phyloP scores from a whole-genome alignment of 2,888 invertebrate genomes.

The Drosophila putrida region DNA sequence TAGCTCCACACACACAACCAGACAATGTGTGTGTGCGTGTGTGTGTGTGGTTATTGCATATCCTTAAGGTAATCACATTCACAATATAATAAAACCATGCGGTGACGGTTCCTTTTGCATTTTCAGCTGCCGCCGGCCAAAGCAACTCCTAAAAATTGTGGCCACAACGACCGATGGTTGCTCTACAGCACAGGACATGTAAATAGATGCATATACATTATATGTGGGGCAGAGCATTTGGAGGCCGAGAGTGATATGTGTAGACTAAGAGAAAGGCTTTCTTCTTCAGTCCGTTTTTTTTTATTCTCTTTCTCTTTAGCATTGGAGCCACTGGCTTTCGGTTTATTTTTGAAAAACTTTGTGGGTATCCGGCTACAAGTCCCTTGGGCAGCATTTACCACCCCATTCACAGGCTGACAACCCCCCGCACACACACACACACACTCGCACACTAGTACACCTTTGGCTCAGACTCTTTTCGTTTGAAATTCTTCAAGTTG shows the following conservation, averaged over 20 bases:
- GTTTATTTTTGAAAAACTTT: conserved; percentile 78
- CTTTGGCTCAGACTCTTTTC: conserved; percentile 34
- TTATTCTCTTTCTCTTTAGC: conserved; percentile 26
- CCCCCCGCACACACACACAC: conserved; percentile 21
- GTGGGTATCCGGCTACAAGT: conserved; percentile 85
- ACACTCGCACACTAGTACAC: conserved; percentile 31
- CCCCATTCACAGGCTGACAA: conserved; percentile 82
- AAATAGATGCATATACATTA: neutral
- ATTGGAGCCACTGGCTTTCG: conserved; percentile 58
- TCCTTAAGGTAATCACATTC: conserved; percentile 83
- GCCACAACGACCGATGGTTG: conserved; percentile 34
- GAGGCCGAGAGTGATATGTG: conserved; percentile 21
- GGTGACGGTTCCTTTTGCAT: conserved; percentile 76
- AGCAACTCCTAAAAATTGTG: conserved; percentile 27
- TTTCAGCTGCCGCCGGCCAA: conserved; percentile 66
- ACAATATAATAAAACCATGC: conserved; percentile 84
- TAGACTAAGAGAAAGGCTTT: conserved; percentile 35
- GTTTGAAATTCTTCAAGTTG: conserved; percentile 71
- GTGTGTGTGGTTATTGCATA: conserved; percentile 77
- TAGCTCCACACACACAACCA: conserved; percentile 20
- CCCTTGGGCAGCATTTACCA: conserved; percentile 85
- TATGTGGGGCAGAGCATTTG: conserved; percentile 31
- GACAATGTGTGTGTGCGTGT: conserved; percentile 17
- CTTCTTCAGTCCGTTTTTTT: conserved; percentile 8
- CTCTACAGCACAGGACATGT: conserved; percentile 25